Conservation (phyloP, 2,797 vertebrate genomes). For the Tarsius wallacei region DNA sequence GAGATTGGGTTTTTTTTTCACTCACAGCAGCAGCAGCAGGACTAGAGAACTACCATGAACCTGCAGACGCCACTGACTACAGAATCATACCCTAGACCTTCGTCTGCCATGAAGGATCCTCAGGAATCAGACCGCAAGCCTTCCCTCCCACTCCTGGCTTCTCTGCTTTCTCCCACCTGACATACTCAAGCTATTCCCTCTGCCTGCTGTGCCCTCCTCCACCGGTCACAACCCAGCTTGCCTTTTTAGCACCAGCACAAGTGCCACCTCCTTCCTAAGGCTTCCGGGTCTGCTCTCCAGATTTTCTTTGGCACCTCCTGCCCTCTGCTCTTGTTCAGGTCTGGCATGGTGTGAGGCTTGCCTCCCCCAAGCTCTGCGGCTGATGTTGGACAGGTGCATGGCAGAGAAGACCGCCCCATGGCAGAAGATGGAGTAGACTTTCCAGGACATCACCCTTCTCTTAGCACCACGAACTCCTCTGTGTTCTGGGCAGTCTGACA, state of each 20-base stretch:
- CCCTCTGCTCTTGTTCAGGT: not conserved
- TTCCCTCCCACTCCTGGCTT: not conserved
- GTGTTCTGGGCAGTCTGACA: not conserved
- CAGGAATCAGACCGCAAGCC: not conserved
- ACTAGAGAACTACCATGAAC: rapidly evolving
- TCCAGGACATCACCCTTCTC: not conserved
- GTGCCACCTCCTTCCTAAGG: not conserved
- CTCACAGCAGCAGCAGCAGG: not conserved
- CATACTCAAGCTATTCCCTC: rapidly evolving
- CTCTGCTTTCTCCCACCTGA: rapidly evolving
- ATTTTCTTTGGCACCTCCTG: not conserved
- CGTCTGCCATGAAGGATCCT: not conserved
- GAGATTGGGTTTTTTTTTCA: not conserved
- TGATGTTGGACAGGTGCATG: not conserved
- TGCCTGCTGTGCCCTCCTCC: not conserved
- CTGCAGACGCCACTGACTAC: not conserved
- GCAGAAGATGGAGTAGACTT: not conserved
- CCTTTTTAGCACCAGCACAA: not conserved
- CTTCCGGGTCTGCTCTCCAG: not conserved
- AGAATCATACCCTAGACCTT: not conserved
- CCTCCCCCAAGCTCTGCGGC: not conserved
- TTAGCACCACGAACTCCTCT: not conserved
- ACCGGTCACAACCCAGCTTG: not conserved
- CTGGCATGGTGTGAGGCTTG: no score
- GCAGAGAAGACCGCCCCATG: not conserved